phyloP scores from a whole-genome alignment of 2,797 vertebrate genomes.

The Dermochelys coriacea region DNA sequence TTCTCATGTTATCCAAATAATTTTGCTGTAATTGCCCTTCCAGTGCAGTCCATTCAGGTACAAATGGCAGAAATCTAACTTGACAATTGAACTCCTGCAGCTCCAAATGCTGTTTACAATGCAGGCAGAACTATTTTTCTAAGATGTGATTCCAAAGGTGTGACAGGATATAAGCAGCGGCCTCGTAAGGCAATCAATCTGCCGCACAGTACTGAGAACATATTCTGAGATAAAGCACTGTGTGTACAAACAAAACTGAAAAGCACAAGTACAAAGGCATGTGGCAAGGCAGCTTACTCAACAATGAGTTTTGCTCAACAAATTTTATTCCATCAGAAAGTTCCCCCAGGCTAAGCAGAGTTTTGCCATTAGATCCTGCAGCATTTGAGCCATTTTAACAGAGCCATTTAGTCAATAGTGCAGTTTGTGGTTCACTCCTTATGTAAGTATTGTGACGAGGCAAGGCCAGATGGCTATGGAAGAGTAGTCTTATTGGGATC shows the following conservation, averaged over 20 bases:
- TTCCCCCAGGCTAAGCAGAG: slow-evolving; percentile 16
- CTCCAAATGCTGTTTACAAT: neutral
- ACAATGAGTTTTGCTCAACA: neutral
- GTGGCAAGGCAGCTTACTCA: slow-evolving; percentile 23
- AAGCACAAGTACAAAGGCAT: slow-evolving; percentile 47
- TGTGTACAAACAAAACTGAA: slow-evolving; percentile 47
- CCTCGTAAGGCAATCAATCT: slow-evolving; percentile 1
- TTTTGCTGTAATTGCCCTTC: neutral
- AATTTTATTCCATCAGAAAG: slow-evolving; percentile 4
- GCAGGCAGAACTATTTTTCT: slow-evolving; percentile 22
- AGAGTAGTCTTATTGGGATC: no score
- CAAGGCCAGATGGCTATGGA: no score
- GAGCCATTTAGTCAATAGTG: neutral
- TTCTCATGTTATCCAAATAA: neutral
- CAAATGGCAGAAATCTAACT: neutral
- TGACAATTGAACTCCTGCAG: neutral
- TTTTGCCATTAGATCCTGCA: neutral
- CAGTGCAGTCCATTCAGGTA: rapidly evolving
- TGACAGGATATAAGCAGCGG: neutral
- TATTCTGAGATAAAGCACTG: slow-evolving; percentile 30
- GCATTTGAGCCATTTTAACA: slow-evolving; percentile 6
- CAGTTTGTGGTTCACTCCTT: neutral
- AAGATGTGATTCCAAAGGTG: slow-evolving; percentile 30
- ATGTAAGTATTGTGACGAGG: no score
- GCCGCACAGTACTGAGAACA: slow-evolving; percentile 2